Conservation (phyloP, 2,797 vertebrate genomes). For the Pseudotriccus pelzelni region DNA sequence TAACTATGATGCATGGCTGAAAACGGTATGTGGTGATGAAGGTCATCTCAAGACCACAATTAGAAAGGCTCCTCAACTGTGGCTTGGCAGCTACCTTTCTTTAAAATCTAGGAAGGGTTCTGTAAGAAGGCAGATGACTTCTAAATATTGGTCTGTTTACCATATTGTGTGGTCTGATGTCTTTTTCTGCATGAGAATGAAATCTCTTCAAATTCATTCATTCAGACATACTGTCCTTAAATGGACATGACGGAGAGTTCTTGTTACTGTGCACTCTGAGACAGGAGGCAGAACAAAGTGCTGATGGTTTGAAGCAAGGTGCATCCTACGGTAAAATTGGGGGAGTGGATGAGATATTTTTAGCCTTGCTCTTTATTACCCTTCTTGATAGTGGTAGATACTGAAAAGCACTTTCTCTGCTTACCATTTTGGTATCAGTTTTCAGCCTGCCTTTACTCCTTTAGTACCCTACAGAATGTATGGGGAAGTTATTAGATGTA, state of each 20-base stretch:
- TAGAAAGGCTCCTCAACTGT: neutral
- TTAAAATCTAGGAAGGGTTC: neutral
- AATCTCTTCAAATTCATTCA: neutral
- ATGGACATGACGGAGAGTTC: neutral
- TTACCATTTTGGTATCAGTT: neutral
- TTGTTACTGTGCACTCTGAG: neutral
- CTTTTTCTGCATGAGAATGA: neutral
- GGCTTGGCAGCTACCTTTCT: neutral
- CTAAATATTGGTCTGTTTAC: neutral
- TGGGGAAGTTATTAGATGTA: neutral
- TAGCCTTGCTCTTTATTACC: neutral
- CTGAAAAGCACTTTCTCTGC: neutral
- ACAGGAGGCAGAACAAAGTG: neutral
- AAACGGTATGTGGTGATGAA: rapidly evolving
- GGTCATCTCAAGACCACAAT: neutral
- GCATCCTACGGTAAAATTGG: neutral
- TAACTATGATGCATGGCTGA: neutral
- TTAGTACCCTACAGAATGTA: neutral
- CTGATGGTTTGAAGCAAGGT: neutral
- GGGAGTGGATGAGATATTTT: neutral
- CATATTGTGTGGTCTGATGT: neutral
- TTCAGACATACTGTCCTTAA: neutral
- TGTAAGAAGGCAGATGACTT: neutral
- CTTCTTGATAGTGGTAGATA: neutral
- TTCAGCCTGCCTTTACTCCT: neutral